Conservation (phyloP, 2,797 vertebrate species). For the Sylvilagus floridanus region DNA sequence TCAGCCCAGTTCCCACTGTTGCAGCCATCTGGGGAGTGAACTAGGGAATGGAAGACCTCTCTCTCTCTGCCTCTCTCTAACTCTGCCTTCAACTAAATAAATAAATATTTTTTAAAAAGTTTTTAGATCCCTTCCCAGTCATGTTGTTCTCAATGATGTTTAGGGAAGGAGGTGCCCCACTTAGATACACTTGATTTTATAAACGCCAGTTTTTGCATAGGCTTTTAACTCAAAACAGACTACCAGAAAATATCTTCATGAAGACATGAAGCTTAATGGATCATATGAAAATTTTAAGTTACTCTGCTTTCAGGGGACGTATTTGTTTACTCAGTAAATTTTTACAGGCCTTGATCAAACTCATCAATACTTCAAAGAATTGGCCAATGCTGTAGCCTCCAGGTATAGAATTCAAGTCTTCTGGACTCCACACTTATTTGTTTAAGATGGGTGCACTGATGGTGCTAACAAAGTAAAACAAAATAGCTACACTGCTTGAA, state of each 20-base stretch:
- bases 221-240: conserved; percentile 20
- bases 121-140: neutral
- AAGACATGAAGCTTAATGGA: conserved; percentile 25
- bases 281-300: conserved; percentile 14
- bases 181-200: neutral
- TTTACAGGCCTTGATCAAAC: conserved; percentile 34
- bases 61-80: no score
- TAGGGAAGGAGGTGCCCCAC: neutral
- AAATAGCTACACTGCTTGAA: conserved; percentile 14
- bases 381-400: neutral
- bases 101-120: no score
- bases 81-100: no score
- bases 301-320: neutral
- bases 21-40: no score
- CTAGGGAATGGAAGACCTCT: no score
- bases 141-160: neutral
- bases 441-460: neutral
- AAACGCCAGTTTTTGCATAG: neutral
- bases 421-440: conserved; percentile 47
- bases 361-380: conserved; percentile 6
- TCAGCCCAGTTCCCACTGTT: no score
- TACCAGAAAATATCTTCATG: neutral
- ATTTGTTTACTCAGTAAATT: conserved; percentile 14
- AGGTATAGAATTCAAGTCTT: conserved; percentile 37
- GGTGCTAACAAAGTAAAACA: conserved; percentile 22